Percentiles rank a stretch among this genome's conserved stretches.
Conservation (phyloP, 2,797 vertebrate species). For the Passerculus sandwichensis region DNA sequence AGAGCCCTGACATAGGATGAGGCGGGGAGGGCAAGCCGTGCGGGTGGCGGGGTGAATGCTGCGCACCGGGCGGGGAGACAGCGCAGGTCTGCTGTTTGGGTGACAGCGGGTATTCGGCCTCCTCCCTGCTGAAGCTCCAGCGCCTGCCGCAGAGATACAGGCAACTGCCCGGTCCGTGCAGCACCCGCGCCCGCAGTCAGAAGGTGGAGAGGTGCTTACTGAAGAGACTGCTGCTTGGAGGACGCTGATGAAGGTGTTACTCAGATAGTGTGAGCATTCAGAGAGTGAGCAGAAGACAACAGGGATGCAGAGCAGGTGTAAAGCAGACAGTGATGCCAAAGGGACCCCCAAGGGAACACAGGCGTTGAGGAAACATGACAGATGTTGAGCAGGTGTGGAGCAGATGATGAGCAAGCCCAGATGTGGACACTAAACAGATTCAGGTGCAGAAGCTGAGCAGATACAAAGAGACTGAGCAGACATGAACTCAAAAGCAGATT, state of each 20-base stretch:
- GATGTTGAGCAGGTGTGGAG: conserved; percentile 66
- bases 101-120: background rate
- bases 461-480: conserved; percentile 1
- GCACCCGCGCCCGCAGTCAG: background rate
- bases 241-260: background rate
- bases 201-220: background rate
- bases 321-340: background rate
- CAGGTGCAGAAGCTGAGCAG: conserved; percentile 47
- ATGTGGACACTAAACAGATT: conserved; percentile 38
- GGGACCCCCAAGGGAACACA: background rate
- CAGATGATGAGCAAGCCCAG: conserved; percentile 51
- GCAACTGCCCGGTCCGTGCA: background rate
- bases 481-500: background rate
- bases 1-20: background rate
- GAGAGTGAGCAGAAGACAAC: background rate
- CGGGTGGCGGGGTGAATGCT: background rate
- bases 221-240: background rate
- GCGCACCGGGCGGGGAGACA: background rate
- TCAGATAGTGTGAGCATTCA: background rate
- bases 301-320: conserved; percentile 23
- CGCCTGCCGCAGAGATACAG: background rate
- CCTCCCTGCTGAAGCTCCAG: background rate
- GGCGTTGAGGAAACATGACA: background rate
- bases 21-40: background rate
- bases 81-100: background rate